These are phyloP conservation scores for Coremacera marginata DNA, from an alignment of 2,888 invertebrate species.

Conservation along the genomic window DNA sequence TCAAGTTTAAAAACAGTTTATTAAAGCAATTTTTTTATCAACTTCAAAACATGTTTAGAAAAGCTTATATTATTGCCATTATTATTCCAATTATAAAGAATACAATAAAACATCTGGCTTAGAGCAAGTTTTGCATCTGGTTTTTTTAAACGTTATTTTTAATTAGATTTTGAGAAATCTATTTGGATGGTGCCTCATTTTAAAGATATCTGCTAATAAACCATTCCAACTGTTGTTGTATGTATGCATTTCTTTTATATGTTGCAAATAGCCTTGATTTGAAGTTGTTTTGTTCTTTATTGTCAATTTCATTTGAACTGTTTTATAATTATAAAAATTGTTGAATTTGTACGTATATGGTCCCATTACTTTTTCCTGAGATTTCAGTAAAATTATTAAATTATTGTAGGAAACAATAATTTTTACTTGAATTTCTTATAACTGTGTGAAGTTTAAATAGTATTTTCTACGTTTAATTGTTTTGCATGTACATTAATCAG, in stretches of 20 bases:
- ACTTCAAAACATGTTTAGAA: not conserved
- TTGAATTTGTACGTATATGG: not conserved
- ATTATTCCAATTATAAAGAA: not conserved
- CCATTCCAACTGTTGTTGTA: no score
- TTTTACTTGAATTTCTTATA: no score
- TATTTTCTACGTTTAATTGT: no score
- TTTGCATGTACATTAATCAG: no score
- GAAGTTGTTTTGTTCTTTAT: not conserved
- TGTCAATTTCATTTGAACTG: constrained; percentile 8
- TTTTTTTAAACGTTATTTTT: not conserved
- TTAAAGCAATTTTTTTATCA: no score
- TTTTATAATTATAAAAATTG: constrained; percentile 11
- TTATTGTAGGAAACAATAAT: no score
- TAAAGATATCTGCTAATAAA: not conserved
- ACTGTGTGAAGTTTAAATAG: no score
- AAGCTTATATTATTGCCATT: not conserved
- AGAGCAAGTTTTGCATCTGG: constrained; percentile 13
- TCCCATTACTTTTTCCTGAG: no score
- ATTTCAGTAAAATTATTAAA: no score
- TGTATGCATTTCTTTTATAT: not conserved
- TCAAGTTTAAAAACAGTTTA: no score
- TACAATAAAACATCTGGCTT: not conserved
- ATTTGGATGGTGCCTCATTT: not conserved
- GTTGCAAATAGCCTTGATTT: constrained; percentile 24
- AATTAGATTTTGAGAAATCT: not conserved